Percentiles rank a stretch among this genome's conserved stretches.
Evolutionary conservation across 2,888 invertebrate species (phyloP).

Genomic region (Rhingia rostrata): DNA sequence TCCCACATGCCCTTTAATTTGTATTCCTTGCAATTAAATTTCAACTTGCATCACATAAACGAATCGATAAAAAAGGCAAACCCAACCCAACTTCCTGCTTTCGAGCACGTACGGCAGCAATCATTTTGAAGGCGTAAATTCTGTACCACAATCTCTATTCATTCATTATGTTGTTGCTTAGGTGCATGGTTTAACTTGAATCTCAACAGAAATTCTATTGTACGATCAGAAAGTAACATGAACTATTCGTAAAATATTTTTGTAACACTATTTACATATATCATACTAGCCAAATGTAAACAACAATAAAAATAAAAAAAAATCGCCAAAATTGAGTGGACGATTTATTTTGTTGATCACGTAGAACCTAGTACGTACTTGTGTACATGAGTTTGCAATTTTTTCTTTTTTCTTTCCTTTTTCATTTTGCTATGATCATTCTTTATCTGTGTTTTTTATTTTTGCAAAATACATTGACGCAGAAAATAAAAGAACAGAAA

Average conservation of each 20-base stretch:
- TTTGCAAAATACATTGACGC: constrained; percentile 8
- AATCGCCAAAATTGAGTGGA: constrained; percentile 1
- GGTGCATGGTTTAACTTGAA: no score
- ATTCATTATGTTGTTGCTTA: neutral
- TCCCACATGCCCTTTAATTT: neutral
- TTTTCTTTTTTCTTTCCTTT: constrained; percentile 15
- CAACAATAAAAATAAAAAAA: neutral
- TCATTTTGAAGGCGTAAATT: neutral
- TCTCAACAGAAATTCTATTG: neutral
- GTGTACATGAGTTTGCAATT: constrained; percentile 21
- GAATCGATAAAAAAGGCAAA: neutral
- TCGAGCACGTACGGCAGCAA: constrained; percentile 8
- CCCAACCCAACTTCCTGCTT: constrained; percentile 10
- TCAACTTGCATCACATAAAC: neutral
- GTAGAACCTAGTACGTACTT: constrained; percentile 1
- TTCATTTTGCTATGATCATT: neutral
- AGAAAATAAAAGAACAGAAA: neutral
- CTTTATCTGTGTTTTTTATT: neutral
- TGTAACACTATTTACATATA: neutral
- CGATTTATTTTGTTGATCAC: constrained; percentile 2
- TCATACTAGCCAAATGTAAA: neutral
- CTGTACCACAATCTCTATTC: neutral
- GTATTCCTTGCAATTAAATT: neutral
- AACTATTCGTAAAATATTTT: neutral
- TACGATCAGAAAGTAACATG: constrained; percentile 12